phyloP scores from a whole-genome alignment of 2,888 invertebrate genomes.

The Drosophila pseudotalamancana region DNA sequence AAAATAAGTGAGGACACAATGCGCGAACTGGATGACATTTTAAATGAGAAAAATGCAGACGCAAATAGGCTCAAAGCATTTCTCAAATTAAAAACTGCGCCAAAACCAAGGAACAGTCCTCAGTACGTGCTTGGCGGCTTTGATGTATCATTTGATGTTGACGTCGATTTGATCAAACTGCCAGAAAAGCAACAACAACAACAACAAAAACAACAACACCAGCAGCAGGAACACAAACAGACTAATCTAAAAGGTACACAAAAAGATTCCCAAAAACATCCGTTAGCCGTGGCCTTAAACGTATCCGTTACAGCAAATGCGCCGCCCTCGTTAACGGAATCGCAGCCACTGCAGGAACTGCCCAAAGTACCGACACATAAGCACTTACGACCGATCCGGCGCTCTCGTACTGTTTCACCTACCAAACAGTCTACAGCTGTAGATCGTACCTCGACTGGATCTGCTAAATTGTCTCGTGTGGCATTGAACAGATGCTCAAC shows the following conservation, averaged over 20 bases:
- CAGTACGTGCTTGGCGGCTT: constrained; percentile 13
- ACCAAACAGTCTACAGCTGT: not conserved
- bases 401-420: not conserved
- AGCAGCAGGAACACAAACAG: not conserved
- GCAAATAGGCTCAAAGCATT: constrained; percentile 20
- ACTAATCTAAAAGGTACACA: not conserved
- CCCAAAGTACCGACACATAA: not conserved
- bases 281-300: not conserved
- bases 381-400: not conserved
- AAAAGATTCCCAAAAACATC: not conserved
- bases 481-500: not conserved
- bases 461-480: not conserved
- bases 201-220: not conserved
- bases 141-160: constrained; percentile 43
- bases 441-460: not conserved
- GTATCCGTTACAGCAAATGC: not conserved
- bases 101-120: not conserved
- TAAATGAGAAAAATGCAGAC: constrained; percentile 5
- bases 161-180: constrained; percentile 32
- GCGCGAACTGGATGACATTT: constrained; percentile 33
- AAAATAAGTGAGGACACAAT: constrained; percentile 23
- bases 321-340: not conserved
- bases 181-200: constrained; percentile 3
- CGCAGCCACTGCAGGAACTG: constrained; percentile 9
- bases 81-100: constrained; percentile 14